Evolutionary conservation across 2,113 vertebrate species (phyloP).

Genomic region (Prinia subflava): DNA sequence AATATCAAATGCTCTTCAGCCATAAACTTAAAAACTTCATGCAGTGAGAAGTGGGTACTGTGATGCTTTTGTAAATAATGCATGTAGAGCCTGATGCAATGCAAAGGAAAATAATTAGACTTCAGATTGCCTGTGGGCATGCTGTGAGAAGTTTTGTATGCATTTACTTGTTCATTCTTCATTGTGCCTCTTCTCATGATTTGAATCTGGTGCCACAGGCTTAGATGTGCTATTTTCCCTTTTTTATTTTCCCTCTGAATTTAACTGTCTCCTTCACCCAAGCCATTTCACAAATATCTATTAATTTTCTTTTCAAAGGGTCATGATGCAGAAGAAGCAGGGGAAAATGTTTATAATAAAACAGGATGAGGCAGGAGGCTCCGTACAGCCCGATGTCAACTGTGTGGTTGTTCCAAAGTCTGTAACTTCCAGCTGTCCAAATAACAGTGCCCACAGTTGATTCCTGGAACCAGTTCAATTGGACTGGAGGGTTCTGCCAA

Average conservation of each 20-base stretch:
- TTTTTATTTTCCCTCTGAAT: neutral
- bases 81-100: neutral
- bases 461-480: neutral
- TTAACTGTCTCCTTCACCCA: neutral
- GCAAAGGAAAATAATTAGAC: neutral
- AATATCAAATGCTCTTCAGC: neutral
- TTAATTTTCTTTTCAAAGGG: neutral
- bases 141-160: neutral
- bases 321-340: neutral
- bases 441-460: neutral
- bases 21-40: neutral
- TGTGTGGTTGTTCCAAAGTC: neutral
- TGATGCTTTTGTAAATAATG: slow-evolving; percentile 18
- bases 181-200: neutral
- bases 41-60: neutral
- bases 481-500: neutral
- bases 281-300: neutral
- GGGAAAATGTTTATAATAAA: neutral
- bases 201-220: neutral
- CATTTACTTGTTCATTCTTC: neutral
- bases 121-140: neutral
- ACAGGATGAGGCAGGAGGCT: neutral
- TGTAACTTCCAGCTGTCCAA: neutral
- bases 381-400: neutral
- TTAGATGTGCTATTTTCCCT: neutral